These are phyloP conservation scores for Carposina sasakii DNA, from an alignment of 1,140 invertebrate species.

Conservation along the genomic window DNA sequence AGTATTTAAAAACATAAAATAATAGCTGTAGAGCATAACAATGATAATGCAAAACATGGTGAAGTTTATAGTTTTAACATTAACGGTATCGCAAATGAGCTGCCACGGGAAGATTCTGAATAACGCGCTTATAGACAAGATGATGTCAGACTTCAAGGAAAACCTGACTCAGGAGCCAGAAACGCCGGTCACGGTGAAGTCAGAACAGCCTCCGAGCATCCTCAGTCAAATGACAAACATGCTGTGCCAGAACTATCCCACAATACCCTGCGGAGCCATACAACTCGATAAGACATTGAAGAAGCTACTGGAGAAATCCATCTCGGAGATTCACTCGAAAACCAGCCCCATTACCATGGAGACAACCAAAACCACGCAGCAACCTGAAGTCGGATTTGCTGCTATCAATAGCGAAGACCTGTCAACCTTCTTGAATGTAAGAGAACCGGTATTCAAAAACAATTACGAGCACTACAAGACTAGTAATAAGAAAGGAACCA, in stretches of 20 bases:
- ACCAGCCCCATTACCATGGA: slow-evolving; percentile 32
- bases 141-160: slow-evolving; percentile 54
- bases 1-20: too few relatives aligned
- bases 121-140: slow-evolving; percentile 52
- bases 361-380: slow-evolving; percentile 11
- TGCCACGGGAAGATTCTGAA: slow-evolving; percentile 42
- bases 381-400: not conserved
- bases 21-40: too few relatives aligned
- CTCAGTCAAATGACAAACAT: slow-evolving; percentile 53
- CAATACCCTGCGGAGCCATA: slow-evolving; percentile 52
- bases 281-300: slow-evolving; percentile 39
- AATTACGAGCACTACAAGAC: slow-evolving; percentile 14
- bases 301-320: slow-evolving; percentile 50
- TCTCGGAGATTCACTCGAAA: slow-evolving; percentile 50
- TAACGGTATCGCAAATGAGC: slow-evolving; percentile 3
- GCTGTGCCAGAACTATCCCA: slow-evolving; percentile 52
- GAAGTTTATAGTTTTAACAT: too few relatives aligned
- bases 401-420: slow-evolving; percentile 42
- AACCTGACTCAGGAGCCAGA: slow-evolving; percentile 10
- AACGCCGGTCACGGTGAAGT: not conserved
- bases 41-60: too few relatives aligned
- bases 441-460: slow-evolving; percentile 22
- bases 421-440: slow-evolving; percentile 38
- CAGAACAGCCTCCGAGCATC: slow-evolving; percentile 16
- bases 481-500: slow-evolving; percentile 16